Percentiles rank a stretch among this genome's conserved stretches.
Evolutionary conservation across 2,888 invertebrate genomes (phyloP).

Genomic region (Sericinus montela): DNA sequence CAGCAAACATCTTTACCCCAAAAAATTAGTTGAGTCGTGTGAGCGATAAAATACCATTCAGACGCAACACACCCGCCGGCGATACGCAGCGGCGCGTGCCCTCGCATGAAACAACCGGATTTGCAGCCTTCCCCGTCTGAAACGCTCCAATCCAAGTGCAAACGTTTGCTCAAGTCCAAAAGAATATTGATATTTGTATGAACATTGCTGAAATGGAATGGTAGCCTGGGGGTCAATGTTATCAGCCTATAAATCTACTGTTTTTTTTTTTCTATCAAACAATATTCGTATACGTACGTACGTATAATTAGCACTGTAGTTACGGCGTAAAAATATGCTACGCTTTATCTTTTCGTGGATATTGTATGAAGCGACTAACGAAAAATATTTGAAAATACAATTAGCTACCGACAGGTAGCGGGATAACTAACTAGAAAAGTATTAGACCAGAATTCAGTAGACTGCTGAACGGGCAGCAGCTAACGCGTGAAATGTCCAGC

Average conservation of each 20-base stretch:
- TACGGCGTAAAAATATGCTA: too few relatives aligned
- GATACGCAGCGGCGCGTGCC: constrained; percentile 63
- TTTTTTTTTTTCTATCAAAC: too few relatives aligned
- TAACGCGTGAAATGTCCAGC: too few relatives aligned
- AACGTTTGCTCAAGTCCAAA: constrained; percentile 63
- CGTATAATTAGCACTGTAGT: too few relatives aligned
- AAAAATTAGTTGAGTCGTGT: constrained; percentile 39
- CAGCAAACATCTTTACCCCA: constrained; percentile 42
- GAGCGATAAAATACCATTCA: constrained; percentile 48
- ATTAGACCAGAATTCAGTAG: too few relatives aligned
- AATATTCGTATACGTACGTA: too few relatives aligned
- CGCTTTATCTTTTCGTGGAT: too few relatives aligned
- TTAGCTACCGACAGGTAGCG: too few relatives aligned
- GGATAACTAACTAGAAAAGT: too few relatives aligned
- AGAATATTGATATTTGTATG: constrained; percentile 53
- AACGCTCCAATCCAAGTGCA: constrained; percentile 55
- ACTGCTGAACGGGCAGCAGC: too few relatives aligned
- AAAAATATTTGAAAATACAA: too few relatives aligned
- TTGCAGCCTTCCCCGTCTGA: constrained; percentile 43
- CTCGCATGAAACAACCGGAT: constrained; percentile 59
- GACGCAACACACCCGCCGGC: constrained; percentile 29
- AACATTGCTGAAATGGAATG: constrained; percentile 17
- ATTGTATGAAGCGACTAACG: too few relatives aligned
- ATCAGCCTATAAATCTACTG: constrained; percentile 21
- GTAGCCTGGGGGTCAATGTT: constrained; percentile 30